Conservation (phyloP, 2,113 vertebrate genomes). For the Caloenas nicobarica region DNA sequence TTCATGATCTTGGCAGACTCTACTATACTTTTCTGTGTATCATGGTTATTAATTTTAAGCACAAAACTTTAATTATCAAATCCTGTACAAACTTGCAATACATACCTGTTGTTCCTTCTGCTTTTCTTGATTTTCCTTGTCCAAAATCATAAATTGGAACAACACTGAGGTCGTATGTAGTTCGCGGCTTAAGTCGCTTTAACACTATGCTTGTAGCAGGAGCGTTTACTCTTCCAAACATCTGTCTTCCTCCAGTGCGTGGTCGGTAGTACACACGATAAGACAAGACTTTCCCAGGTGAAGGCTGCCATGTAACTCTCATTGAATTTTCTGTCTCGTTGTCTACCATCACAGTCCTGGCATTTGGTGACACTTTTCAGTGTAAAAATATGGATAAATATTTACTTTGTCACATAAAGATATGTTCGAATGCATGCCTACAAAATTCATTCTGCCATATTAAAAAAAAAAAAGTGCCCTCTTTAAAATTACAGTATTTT, state of each 20-base stretch:
- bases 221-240: slow-evolving; percentile 79
- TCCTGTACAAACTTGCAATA: neutral
- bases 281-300: slow-evolving; percentile 84
- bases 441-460: neutral
- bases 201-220: slow-evolving; percentile 79
- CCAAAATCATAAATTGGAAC: slow-evolving; percentile 88
- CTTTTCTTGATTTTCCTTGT: slow-evolving; percentile 94
- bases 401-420: slow-evolving; percentile 16
- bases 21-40: neutral
- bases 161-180: slow-evolving; percentile 86
- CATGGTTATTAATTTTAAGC: neutral
- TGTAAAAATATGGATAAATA: slow-evolving; percentile 36
- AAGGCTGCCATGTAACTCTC: slow-evolving; percentile 85
- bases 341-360: slow-evolving; percentile 80
- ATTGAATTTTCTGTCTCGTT: slow-evolving; percentile 89
- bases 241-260: slow-evolving; percentile 77
- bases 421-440: neutral
- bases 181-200: slow-evolving; percentile 84
- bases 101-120: slow-evolving; percentile 95
- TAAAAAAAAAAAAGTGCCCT: neutral
- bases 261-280: slow-evolving; percentile 88
- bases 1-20: neutral
- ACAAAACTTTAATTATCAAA: neutral
- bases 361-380: slow-evolving; percentile 79
- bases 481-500: neutral